Evolutionary conservation across 2,113 vertebrate species (phyloP).

Genomic region (Oncorhynchus kisutch): DNA sequence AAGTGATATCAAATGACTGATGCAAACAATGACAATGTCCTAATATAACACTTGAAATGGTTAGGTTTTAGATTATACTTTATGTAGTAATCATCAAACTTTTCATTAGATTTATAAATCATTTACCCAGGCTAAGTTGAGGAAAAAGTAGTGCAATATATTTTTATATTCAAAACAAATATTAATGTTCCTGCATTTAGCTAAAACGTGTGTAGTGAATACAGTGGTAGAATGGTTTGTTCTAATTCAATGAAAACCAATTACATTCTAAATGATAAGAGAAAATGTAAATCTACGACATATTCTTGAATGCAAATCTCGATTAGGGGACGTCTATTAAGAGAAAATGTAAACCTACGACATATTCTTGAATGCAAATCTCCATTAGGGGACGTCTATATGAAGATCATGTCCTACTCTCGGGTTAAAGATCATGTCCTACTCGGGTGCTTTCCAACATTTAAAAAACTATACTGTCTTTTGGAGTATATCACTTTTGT

Average conservation of each 20-base stretch:
- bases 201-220: conserved; percentile 51
- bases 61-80: conserved; percentile 49
- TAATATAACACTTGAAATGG: conserved; percentile 53
- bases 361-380: conserved; percentile 35
- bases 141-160: conserved; percentile 75
- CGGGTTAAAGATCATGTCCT: conserved; percentile 33
- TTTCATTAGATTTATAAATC: conserved; percentile 39
- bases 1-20: conserved; percentile 39
- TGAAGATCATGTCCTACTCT: conserved; percentile 29
- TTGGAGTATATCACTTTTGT: conserved; percentile 54
- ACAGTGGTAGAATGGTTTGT: conserved; percentile 42
- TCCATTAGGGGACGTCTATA: conserved; percentile 35
- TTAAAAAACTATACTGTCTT: conserved; percentile 47
- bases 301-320: conserved; percentile 38
- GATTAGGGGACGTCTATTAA: conserved; percentile 37
- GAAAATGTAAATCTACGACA: conserved; percentile 50
- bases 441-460: conserved; percentile 45
- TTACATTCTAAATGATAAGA: conserved; percentile 41
- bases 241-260: conserved; percentile 42
- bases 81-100: conserved; percentile 50
- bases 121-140: conserved; percentile 55
- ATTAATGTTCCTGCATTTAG: conserved; percentile 60
- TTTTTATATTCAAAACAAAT: conserved; percentile 72
- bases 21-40: conserved; percentile 39
- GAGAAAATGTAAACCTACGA: conserved; percentile 52